Conservation (phyloP, 2,113 vertebrate genomes). For the Sporophila hypoxantha region DNA sequence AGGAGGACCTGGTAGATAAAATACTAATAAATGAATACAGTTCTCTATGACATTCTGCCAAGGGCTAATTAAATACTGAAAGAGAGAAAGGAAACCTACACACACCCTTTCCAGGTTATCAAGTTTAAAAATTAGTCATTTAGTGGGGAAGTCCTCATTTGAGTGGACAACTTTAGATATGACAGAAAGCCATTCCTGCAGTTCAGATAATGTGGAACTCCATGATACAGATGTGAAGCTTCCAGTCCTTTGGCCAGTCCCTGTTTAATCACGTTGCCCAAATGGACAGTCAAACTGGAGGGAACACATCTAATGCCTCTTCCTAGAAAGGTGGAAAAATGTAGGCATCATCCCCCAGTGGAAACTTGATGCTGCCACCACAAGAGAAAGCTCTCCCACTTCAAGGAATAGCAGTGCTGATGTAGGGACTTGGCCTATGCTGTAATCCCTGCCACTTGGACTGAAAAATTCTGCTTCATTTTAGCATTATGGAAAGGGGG, state of each 20-base stretch:
- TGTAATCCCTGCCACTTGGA: neutral
- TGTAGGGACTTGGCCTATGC: neutral
- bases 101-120: neutral
- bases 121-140: neutral
- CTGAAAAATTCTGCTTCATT: neutral
- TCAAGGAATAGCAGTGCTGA: neutral
- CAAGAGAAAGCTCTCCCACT: neutral
- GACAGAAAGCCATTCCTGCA: neutral
- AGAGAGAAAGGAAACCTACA: neutral
- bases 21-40: neutral
- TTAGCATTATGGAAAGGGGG: neutral
- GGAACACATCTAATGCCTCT: neutral
- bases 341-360: rapidly evolving
- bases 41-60: neutral
- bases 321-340: neutral
- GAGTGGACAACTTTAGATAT: neutral
- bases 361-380: neutral
- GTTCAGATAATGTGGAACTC: neutral
- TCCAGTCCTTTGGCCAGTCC: neutral
- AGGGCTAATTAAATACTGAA: neutral
- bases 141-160: neutral
- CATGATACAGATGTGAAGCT: neutral
- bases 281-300: neutral
- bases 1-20: neutral
- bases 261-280: neutral